phyloP scores from a whole-genome alignment of 2,113 vertebrate genomes.

The Bubo blakistoni region DNA sequence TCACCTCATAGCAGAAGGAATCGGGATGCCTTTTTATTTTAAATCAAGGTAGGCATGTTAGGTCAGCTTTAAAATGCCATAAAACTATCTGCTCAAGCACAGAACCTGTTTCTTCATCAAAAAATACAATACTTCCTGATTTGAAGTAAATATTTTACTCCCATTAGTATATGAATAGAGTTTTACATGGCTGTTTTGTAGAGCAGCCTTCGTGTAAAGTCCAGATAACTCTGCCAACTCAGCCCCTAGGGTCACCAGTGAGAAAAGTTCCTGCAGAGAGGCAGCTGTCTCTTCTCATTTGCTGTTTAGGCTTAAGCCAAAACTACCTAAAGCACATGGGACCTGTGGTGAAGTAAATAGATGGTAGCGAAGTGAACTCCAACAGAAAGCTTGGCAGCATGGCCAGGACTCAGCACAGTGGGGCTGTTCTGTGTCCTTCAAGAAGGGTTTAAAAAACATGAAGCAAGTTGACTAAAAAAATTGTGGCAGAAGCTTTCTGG shows the following conservation, averaged over 20 bases:
- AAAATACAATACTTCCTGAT: background rate
- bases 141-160: background rate
- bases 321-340: background rate
- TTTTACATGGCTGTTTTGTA: background rate
- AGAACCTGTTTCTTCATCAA: background rate
- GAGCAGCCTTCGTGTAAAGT: background rate
- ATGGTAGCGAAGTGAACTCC: background rate
- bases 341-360: background rate
- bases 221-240: background rate
- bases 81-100: background rate
- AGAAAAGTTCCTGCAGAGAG: constrained; percentile 23
- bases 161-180: background rate
- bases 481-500: background rate
- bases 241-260: background rate
- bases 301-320: background rate
- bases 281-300: constrained; percentile 41
- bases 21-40: background rate
- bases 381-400: background rate
- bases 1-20: background rate
- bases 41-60: background rate
- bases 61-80: background rate
- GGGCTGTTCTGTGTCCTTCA: background rate
- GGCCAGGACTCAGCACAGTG: background rate
- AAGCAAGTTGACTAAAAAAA: background rate
- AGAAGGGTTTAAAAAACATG: background rate